These are phyloP conservation scores for Anodontia alba DNA, from an alignment of 2,888 invertebrate genomes.

Conservation along the genomic window DNA sequence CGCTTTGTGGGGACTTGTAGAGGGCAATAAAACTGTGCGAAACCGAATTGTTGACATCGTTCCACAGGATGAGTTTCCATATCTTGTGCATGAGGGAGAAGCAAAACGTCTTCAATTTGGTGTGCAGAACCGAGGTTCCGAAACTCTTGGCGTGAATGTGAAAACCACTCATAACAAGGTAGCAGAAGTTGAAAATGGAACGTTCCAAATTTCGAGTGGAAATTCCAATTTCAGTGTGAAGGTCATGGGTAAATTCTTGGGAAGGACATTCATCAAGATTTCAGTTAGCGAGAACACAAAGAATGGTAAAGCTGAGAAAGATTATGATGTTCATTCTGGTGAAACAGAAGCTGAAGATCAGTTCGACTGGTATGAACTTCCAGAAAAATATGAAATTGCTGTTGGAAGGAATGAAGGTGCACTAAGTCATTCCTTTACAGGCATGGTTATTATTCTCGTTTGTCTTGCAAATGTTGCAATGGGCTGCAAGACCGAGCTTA, in stretches of 20 bases:
- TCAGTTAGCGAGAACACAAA: conserved; percentile 41
- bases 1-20: conserved; percentile 45
- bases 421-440: conserved; percentile 69
- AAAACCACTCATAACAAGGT: conserved; percentile 42
- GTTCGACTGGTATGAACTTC: conserved; percentile 62
- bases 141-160: conserved; percentile 37
- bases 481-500: conserved; percentile 85
- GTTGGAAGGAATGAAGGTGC: conserved; percentile 64
- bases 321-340: conserved; percentile 22
- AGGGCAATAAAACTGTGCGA: conserved; percentile 48
- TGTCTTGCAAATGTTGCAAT: conserved; percentile 84
- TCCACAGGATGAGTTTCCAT: conserved; percentile 37
- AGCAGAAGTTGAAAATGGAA: conserved; percentile 39
- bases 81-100: conserved; percentile 53
- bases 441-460: conserved; percentile 70
- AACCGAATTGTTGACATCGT: conserved; percentile 35
- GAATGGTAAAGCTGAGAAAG: conserved; percentile 4
- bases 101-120: conserved; percentile 51
- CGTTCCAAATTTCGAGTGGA: conserved; percentile 24
- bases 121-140: conserved; percentile 29
- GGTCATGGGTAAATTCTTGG: conserved; percentile 63
- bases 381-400: conserved; percentile 58
- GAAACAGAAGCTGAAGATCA: background rate
- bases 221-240: conserved; percentile 50
- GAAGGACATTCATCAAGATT: conserved; percentile 55